phyloP scores from a whole-genome alignment of 2,888 invertebrate species.

The Baccha elongata region DNA sequence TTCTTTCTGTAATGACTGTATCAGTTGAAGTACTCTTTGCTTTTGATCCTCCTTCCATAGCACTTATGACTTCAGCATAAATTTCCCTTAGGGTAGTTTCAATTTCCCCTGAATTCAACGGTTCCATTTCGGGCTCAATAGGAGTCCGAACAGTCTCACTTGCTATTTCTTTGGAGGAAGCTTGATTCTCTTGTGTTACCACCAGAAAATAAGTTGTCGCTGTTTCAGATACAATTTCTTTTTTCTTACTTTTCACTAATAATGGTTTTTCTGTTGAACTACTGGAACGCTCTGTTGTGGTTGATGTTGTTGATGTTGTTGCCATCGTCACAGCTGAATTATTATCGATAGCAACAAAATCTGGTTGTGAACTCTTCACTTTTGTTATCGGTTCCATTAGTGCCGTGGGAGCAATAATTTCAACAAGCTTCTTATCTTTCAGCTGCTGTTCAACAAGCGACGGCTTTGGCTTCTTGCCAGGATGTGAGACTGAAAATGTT shows the following conservation, averaged over 20 bases:
- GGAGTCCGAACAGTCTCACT: not conserved
- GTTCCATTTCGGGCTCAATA: not conserved
- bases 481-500: slow-evolving; percentile 77
- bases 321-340: not conserved
- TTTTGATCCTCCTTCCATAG: slow-evolving; percentile 41
- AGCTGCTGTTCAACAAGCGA: slow-evolving; percentile 76
- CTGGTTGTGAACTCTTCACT: slow-evolving; percentile 48
- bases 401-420: slow-evolving; percentile 78
- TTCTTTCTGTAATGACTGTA: not conserved
- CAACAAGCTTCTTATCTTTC: slow-evolving; percentile 78
- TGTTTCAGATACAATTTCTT: slow-evolving; percentile 37
- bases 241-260: not conserved
- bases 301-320: not conserved
- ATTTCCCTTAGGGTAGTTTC: slow-evolving; percentile 54
- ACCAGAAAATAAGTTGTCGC: slow-evolving; percentile 64
- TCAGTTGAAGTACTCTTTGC: slow-evolving; percentile 7
- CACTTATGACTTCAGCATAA: slow-evolving; percentile 48
- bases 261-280: slow-evolving; percentile 17
- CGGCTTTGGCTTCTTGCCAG: slow-evolving; percentile 72
- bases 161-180: not conserved
- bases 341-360: slow-evolving; percentile 54
- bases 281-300: slow-evolving; percentile 19
- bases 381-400: slow-evolving; percentile 71
- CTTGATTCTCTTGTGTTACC: slow-evolving; percentile 27
- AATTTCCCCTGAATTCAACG: slow-evolving; percentile 23